Base-by-base conservation (phyloP, 2,113 vertebrate species). In the Struthidea cinerea region DNA sequence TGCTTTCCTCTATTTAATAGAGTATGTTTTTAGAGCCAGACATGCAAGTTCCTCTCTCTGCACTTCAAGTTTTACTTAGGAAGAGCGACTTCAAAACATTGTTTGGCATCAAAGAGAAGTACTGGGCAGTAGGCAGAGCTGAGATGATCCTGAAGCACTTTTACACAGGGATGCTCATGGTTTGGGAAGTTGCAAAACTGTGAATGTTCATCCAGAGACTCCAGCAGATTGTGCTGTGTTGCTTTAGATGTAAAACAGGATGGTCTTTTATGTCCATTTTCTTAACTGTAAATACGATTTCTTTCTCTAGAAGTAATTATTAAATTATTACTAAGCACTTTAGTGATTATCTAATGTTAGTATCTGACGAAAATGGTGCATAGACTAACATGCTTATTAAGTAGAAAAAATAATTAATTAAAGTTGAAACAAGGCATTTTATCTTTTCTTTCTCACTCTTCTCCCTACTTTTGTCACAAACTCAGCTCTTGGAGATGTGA, bases 121-220 rank as follows among this genome's bases (percentile, higher is more conserved):
- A 16, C 11, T 59, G 41, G 7, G 33, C 37, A 33, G 18, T 5
- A 64, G 47, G 6, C 21, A 65, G 44, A 70, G 56, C 26, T 17
- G 18, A 75, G 73, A 7, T 67, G 44, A 49, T 87, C 20, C 11
- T 60, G 39, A 71, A 74, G 26, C 52, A 49, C 41, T 87, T 16
- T 13, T 28, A 27, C 16, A 7, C 13, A 18, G 22, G 59, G 39
- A 30, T 47, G 18, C 14, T 4, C 6, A 3, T 0, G 1, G 26
- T 49, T 24, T 49, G 42, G 26, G 23, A 77, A 42, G 10, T 8
- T 49, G 30, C 10, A 7, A 22, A 89, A 28, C 39, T 46, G 9
- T 65, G 46, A 74, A 7, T 11, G 70, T 94, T 10, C 5, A 26
- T 67, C 7, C 35, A 10, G 33, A 63, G 22, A 20, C 17, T 50